Evolutionary conservation across 2,888 invertebrate species (phyloP).

Genomic region (Idaea aversata): DNA sequence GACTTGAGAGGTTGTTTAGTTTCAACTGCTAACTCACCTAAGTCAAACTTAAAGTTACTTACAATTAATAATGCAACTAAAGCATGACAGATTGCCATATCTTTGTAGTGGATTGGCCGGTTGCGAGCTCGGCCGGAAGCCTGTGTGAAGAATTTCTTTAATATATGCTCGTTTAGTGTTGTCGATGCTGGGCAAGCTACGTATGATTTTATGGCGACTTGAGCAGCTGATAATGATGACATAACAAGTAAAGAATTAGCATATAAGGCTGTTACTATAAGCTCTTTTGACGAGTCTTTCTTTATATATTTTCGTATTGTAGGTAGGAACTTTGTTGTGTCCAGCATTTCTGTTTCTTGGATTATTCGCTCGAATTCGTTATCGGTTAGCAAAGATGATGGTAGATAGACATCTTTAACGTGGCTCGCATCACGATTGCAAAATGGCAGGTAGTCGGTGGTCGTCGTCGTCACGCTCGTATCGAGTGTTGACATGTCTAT

Average conservation of each 20-base stretch:
- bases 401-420: constrained; percentile 69
- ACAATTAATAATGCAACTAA: constrained; percentile 60
- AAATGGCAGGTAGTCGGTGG: constrained; percentile 71
- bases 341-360: constrained; percentile 49
- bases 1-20: constrained; percentile 49
- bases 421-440: constrained; percentile 71
- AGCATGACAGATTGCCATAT: constrained; percentile 61
- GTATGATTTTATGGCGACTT: constrained; percentile 51
- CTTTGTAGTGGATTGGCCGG: constrained; percentile 55
- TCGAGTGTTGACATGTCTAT: constrained; percentile 57
- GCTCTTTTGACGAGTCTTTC: constrained; percentile 35
- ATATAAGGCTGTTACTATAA: constrained; percentile 53
- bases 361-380: constrained; percentile 59
- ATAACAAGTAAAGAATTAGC: constrained; percentile 51
- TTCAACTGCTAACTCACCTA: constrained; percentile 50
- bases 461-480: constrained; percentile 43
- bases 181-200: constrained; percentile 45
- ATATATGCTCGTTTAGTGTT: constrained; percentile 54
- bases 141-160: constrained; percentile 48
- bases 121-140: constrained; percentile 39
- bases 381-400: constrained; percentile 63
- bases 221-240: constrained; percentile 37
- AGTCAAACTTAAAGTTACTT: constrained; percentile 56
- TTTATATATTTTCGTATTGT: constrained; percentile 38
- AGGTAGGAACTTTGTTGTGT: constrained; percentile 42